Base-by-base conservation (phyloP, 2,888 invertebrate species). In the Parnassius smintheus region DNA sequence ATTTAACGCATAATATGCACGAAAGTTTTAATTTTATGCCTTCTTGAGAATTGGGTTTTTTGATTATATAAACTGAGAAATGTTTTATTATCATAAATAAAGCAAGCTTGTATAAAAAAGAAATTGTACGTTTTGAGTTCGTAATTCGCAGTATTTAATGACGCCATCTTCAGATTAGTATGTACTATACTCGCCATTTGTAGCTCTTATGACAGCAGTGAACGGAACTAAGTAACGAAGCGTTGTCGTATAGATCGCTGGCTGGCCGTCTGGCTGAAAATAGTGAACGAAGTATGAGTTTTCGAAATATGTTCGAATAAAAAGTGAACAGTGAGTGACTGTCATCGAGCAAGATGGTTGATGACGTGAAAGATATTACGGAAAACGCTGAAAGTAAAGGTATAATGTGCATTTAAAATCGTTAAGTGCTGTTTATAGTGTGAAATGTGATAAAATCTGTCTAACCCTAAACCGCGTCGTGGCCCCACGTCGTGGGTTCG, bases 311-410 rank as follows among this genome's bases (percentile, higher is more conserved):
- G 90, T 88, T 89, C 86, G 88, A 89, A 86, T 90, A 91, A 90
- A 89, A 90, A 91, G 89, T 91, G 91, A 81, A 81, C 82, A 86
- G 88, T 89, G 87, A 86, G 88, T 88, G 87, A 86, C 86, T 90
- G 90, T 91, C 89, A 90, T 86, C 86, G 80, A 86, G 89, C 91
- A 91, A 91, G 85, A 91, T 91, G 91, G 91, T 89, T 88, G 91
- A 91, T 90, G 91, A 91, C 87, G 91, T 88, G 89, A 88, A 83
- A 86, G 85, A 91, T 85, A 83, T 88, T 85, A 82, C 82, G 78
- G 91, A 90, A 90, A 88, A 88, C 86, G 89, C 90, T 85, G 91
- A 91, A 86, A 88, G 85, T 81, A 89, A 88, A 91, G 91, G 91
- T 91, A 91, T 82, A 81, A 81, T 78, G 87, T 88, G 88, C 78